Evolutionary conservation across 1,140 invertebrate species (phyloP).

Genomic region (Drosophila littoralis): DNA sequence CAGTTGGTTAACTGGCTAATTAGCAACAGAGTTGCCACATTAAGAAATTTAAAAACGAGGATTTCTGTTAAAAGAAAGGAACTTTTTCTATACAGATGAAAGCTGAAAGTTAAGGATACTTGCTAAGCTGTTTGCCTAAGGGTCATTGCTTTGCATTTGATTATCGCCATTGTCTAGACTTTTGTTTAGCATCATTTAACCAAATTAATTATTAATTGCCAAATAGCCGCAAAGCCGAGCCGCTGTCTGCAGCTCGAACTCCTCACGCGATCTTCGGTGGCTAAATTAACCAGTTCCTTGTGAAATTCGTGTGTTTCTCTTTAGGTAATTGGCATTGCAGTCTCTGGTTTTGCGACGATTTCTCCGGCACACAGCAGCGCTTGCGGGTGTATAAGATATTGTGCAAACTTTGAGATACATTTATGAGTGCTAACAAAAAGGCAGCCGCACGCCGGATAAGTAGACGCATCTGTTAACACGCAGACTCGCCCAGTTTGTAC

Average conservation of each 20-base stretch:
- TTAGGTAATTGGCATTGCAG: conserved; percentile 1
- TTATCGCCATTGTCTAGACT: conserved; percentile 49
- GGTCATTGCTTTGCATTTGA: conserved; percentile 2
- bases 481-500: conserved; percentile 22
- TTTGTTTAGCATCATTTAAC: conserved; percentile 43
- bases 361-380: conserved; percentile 26
- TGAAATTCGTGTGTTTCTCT: neutral
- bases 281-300: neutral
- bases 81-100: too few relatives aligned
- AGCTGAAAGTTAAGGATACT: too few relatives aligned
- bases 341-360: conserved; percentile 14
- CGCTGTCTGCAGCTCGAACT: conserved; percentile 5
- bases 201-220: conserved; percentile 13
- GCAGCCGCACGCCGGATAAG: conserved; percentile 11
- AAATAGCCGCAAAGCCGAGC: neutral
- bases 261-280: conserved; percentile 7
- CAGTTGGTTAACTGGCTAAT: too few relatives aligned
- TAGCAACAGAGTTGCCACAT: too few relatives aligned
- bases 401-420: conserved; percentile 58
- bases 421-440: conserved; percentile 55
- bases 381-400: conserved; percentile 19
- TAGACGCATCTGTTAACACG: conserved; percentile 23
- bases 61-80: too few relatives aligned
- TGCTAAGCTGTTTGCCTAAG: too few relatives aligned
- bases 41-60: too few relatives aligned